Conservation (phyloP, 2,797 vertebrate species). For the Pyrrhura leucotis region DNA sequence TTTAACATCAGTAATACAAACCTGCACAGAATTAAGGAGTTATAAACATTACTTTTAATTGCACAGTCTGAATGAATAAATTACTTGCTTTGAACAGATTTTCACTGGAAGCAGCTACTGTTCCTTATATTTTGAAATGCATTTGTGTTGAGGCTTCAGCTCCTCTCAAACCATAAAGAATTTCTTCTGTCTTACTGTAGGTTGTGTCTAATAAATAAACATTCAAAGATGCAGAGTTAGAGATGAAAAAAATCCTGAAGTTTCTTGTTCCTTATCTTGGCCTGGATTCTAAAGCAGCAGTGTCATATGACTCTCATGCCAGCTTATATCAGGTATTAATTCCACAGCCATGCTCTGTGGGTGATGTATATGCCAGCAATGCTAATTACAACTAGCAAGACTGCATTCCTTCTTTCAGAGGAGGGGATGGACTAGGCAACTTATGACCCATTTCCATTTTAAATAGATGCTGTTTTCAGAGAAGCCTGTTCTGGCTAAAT, state of each 20-base stretch:
- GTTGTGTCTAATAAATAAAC: not conserved
- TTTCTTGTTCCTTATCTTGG: not conserved
- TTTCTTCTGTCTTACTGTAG: not conserved
- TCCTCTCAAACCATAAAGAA: not conserved
- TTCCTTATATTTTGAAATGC: not conserved
- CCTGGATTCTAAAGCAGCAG: not conserved
- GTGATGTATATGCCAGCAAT: constrained; percentile 41
- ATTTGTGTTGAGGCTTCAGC: not conserved
- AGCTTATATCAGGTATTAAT: constrained; percentile 48
- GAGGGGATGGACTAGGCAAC: not conserved
- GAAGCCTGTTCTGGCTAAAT: not conserved
- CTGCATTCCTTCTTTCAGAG: constrained; percentile 42
- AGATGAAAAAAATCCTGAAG: not conserved
- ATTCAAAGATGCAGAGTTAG: not conserved
- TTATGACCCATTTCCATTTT: constrained; percentile 56
- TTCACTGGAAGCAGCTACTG: not conserved
- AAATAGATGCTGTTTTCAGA: constrained; percentile 23
- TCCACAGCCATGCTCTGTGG: not conserved
- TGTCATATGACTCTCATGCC: constrained; percentile 21
- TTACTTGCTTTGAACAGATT: not conserved
- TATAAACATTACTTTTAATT: not conserved
- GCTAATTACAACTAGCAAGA: constrained; percentile 33
- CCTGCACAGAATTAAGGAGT: not conserved
- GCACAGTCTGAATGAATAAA: not conserved
- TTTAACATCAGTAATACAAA: not conserved